phyloP scores from a whole-genome alignment of 2,113 vertebrate species.

The Astur gentilis region DNA sequence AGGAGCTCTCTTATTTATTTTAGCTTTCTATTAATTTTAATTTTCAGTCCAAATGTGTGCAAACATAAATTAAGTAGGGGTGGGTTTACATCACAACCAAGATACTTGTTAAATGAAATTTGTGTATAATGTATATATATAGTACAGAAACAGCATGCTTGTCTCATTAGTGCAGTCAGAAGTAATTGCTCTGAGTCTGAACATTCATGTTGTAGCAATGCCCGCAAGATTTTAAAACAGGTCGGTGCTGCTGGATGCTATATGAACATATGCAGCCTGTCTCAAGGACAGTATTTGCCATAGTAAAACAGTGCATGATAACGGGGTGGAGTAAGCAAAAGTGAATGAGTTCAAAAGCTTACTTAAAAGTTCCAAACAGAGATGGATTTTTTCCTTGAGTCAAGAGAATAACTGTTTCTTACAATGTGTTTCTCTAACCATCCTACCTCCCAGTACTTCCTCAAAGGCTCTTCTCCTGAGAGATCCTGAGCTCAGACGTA shows the following conservation, averaged over 20 bases:
- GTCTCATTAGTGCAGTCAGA: conserved; percentile 32
- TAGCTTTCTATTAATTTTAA: conserved; percentile 51
- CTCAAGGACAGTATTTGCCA: not conserved
- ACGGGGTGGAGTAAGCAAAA: not conserved
- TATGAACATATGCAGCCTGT: not conserved
- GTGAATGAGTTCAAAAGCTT: not conserved
- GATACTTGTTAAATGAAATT: conserved; percentile 31
- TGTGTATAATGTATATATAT: not conserved
- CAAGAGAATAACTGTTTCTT: not conserved
- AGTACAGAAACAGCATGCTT: not conserved
- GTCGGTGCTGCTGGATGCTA: not conserved
- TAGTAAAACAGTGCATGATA: not conserved
- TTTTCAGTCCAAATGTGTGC: conserved; percentile 43
- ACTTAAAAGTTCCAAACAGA: not conserved
- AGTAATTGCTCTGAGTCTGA: conserved; percentile 13
- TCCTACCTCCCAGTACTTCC: not conserved
- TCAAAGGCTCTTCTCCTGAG: not conserved
- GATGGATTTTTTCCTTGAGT: not conserved
- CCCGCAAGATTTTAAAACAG: not conserved
- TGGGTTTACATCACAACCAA: conserved; percentile 45
- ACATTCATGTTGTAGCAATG: not conserved
- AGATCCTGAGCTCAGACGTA: not conserved
- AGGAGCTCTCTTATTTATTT: conserved; percentile 40
- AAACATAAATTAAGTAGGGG: conserved; percentile 44
- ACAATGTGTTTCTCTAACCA: not conserved